These are phyloP conservation scores for Hiodon alosoides DNA, from an alignment of 2,113 vertebrate species.

Conservation along the genomic window DNA sequence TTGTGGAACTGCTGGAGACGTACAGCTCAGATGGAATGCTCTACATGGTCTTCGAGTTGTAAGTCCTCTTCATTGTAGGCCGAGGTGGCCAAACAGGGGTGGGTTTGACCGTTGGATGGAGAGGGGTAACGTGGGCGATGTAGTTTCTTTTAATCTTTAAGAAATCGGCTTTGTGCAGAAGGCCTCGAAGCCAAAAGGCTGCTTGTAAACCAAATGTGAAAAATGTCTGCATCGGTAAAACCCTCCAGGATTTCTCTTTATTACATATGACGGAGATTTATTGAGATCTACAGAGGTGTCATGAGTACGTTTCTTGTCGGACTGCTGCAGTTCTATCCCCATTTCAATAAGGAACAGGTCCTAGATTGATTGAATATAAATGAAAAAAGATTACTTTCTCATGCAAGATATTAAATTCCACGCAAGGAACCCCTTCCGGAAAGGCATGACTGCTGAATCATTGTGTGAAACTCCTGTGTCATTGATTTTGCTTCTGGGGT, in stretches of 20 bases:
- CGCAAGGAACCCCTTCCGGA: neutral
- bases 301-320: neutral
- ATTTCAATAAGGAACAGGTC: too few species aligned
- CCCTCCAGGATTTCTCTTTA: too few species aligned
- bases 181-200: too few species aligned
- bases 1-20: constrained; percentile 94
- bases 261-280: too few species aligned
- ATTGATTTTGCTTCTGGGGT: neutral
- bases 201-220: too few species aligned
- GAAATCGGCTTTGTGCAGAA: too few species aligned
- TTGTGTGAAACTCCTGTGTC: neutral
- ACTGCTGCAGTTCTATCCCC: neutral
- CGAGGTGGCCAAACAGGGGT: neutral
- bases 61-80: constrained; percentile 55
- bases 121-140: too few species aligned
- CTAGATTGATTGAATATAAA: neutral
- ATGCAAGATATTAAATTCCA: neutral
- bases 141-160: too few species aligned
- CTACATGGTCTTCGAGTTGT: constrained; percentile 99
- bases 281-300: too few species aligned
- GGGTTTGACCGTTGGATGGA: too few species aligned
- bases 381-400: neutral
- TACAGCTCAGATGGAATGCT: constrained; percentile 99
- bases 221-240: too few species aligned
- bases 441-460: neutral